Base-by-base conservation (phyloP, 2,888 invertebrate species). In the Lasioglossum oenotherae region DNA sequence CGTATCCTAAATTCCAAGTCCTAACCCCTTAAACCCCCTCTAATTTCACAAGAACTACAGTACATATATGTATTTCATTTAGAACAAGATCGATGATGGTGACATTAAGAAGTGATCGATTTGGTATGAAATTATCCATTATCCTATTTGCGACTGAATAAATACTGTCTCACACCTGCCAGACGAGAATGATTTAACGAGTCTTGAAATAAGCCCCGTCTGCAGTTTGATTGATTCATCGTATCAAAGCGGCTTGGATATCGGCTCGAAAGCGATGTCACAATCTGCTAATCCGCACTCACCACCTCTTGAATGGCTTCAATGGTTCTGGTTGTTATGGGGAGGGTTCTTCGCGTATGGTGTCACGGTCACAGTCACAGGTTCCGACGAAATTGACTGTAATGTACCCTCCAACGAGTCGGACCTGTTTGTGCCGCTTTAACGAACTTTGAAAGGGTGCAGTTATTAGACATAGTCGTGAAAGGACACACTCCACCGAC, bases 361-460 rank as follows among this genome's bases (percentile, higher is more conserved):
- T 74, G 60, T 74, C 49, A 73, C 73, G 23, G 53, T 53, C 53
- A 23, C 23, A 27, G 60, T 60, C 27, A 78, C 67, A 80, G 84
- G 79, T 80, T 80, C 81, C 79, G 81, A 82, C 80, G n/a, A 76
- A 82, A 88, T 85, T 85, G 82, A 49, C 88, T 57, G 27, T 64
- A 73, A 74, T 23, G 16, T 23, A 23, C 80, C 67, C 57, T 77
- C 72, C 71, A 57, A 78, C 82, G 72, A 57, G 81, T 78, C 75
- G 67, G 81, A 57, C 73, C 79, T 77, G 84, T 77, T 83, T 69
- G 64, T 77, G 81, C 79, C 83, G 81, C 87, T 87, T 53, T 53
- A 92, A 93, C 91, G 88, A 93, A 92, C 87, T 88, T 89, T 92
- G 91, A 93, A 93, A 93, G 91, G 89, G 89, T 82, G 87, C 87